phyloP scores from a whole-genome alignment of 2,797 vertebrate genomes.

The Cynopterus sphinx region DNA sequence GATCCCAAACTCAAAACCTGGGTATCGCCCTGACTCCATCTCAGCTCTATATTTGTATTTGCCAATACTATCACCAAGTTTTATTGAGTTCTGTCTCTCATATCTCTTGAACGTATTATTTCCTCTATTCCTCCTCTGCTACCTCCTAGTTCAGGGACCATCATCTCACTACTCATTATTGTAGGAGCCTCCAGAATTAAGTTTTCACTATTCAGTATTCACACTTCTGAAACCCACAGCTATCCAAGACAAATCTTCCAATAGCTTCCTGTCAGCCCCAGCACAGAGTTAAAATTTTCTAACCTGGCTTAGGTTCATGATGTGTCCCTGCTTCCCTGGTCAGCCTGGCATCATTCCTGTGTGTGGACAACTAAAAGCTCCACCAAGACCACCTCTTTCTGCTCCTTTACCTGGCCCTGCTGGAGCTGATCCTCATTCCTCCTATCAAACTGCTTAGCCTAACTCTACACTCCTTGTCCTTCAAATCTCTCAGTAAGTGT shows the following conservation, averaged over 20 bases:
- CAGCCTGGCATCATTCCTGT: background rate
- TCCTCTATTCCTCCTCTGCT: background rate
- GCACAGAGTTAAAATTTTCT: background rate
- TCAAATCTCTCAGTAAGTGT: background rate
- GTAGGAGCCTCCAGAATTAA: background rate
- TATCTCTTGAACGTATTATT: background rate
- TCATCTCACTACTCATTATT: background rate
- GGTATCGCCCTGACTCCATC: background rate
- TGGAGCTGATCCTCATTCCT: background rate
- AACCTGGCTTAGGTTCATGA: background rate
- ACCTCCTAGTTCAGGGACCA: background rate
- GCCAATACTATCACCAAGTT: background rate
- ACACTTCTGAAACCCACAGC: background rate
- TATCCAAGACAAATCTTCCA: background rate
- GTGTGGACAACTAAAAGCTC: background rate
- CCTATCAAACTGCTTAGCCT: background rate
- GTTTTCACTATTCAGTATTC: background rate
- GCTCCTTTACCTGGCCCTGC: background rate
- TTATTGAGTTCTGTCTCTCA: background rate
- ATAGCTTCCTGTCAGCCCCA: background rate
- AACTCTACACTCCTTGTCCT: background rate
- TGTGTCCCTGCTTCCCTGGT: background rate
- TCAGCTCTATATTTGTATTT: background rate
- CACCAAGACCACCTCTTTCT: background rate
- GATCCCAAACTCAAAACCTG: background rate